Conservation (phyloP, 2,888 invertebrate genomes). For the Nomada ruficornis region DNA sequence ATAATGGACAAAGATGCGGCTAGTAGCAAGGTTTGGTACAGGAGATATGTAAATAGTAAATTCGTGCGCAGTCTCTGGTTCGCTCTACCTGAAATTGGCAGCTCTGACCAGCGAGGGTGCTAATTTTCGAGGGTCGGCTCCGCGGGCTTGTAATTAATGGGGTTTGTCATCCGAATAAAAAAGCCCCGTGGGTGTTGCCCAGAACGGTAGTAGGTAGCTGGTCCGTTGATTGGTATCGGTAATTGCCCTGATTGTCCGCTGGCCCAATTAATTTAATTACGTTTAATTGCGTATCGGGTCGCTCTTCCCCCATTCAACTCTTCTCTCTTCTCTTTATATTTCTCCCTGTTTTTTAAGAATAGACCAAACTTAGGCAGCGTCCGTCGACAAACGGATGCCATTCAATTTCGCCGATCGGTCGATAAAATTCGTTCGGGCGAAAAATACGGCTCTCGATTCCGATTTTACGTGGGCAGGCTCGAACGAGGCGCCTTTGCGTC, state of each 20-base stretch:
- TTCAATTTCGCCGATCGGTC: conserved; percentile 47
- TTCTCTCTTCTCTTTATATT: conserved; percentile 32
- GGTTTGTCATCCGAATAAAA: conserved; percentile 83
- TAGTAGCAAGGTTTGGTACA: conserved; percentile 27
- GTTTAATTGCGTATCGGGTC: conserved; percentile 74
- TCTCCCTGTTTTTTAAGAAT: neutral
- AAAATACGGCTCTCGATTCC: conserved; percentile 34
- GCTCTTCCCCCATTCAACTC: conserved; percentile 62
- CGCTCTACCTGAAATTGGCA: conserved; percentile 73
- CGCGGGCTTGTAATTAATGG: conserved; percentile 82
- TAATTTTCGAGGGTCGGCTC: conserved; percentile 72
- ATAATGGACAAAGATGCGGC: neutral
- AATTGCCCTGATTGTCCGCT: conserved; percentile 81
- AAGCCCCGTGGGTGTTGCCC: conserved; percentile 67
- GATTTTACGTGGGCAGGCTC: conserved; percentile 44
- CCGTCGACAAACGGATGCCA: conserved; percentile 1
- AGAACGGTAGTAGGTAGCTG: conserved; percentile 49
- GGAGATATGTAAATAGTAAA: conserved; percentile 49
- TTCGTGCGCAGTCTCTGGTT: conserved; percentile 21
- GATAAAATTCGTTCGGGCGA: conserved; percentile 41
- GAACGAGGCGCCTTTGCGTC: conserved; percentile 31
- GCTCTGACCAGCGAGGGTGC: conserved; percentile 68
- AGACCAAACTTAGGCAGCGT: conserved; percentile 23
- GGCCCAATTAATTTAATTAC: conserved; percentile 83
- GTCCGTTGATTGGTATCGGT: conserved; percentile 82